phyloP scores from a whole-genome alignment of 2,113 vertebrate species.

The Ceratotherium simum region DNA sequence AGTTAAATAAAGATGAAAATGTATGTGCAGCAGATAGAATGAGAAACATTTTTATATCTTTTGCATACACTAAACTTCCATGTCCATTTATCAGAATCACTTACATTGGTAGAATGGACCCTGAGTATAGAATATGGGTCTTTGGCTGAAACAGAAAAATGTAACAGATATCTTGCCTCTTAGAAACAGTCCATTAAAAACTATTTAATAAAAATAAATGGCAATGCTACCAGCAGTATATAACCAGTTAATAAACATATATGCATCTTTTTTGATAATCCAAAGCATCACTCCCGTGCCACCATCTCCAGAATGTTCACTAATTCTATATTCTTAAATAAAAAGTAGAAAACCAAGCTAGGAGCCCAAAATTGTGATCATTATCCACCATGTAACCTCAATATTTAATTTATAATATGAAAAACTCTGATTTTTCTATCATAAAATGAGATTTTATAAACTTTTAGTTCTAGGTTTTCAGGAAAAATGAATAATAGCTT shows the following conservation, averaged over 20 bases:
- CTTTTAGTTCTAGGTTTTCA: neutral
- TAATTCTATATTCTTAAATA: neutral
- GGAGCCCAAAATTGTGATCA: neutral
- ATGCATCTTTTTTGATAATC: neutral
- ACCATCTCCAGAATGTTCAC: neutral
- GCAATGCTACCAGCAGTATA: neutral
- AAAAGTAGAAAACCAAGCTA: neutral
- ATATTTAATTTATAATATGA: neutral
- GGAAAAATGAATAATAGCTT: neutral
- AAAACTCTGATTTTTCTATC: neutral
- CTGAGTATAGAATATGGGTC: neutral
- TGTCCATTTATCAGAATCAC: neutral
- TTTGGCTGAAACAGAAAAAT: neutral
- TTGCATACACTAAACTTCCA: neutral
- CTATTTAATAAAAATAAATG: neutral
- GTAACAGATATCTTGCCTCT: neutral
- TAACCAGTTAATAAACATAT: neutral
- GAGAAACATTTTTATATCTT: neutral
- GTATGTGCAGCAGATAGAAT: neutral
- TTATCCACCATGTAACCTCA: neutral
- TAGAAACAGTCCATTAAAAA: neutral
- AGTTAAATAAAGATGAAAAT: constrained; percentile 14
- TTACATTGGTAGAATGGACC: neutral
- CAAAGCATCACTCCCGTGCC: neutral
- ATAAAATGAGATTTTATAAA: neutral